Conservation (phyloP, 1,140 invertebrate genomes). For the Eciton burchellii region DNA sequence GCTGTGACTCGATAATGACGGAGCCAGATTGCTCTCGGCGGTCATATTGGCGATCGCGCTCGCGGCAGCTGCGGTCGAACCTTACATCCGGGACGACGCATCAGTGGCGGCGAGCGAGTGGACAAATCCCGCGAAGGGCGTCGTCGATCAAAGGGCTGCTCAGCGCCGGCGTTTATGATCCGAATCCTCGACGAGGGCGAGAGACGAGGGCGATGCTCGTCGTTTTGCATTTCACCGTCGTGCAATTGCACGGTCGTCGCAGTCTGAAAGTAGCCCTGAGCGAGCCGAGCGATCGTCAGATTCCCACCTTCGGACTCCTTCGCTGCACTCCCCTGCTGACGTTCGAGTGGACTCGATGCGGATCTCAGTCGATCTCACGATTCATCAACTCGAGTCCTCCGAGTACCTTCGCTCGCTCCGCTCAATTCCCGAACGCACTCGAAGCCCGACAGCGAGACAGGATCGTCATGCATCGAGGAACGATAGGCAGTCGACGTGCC, state of each 20-base stretch:
- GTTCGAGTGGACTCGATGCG: too few species aligned
- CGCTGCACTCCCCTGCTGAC: too few species aligned
- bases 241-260: too few species aligned
- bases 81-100: constrained; percentile 13
- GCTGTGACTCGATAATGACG: constrained; percentile 55
- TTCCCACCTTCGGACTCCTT: too few species aligned
- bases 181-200: too few species aligned
- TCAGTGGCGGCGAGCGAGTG: too few species aligned
- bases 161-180: too few species aligned
- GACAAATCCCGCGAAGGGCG: not conserved
- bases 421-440: constrained; percentile 45
- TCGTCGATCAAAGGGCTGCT: too few species aligned
- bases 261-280: too few species aligned
- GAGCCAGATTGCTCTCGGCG: constrained; percentile 44
- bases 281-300: too few species aligned
- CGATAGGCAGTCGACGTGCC: constrained; percentile 33
- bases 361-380: not conserved
- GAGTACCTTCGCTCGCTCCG: constrained; percentile 14
- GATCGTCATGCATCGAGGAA: constrained; percentile 7
- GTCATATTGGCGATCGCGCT: constrained; percentile 41
- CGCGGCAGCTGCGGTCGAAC: constrained; percentile 44
- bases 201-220: too few species aligned
- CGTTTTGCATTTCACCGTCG: too few species aligned
- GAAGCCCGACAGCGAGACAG: not conserved
- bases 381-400: constrained; percentile 1